Evolutionary conservation across 2,113 vertebrate species (phyloP).

Genomic region (Leptodactylus fuscus): DNA sequence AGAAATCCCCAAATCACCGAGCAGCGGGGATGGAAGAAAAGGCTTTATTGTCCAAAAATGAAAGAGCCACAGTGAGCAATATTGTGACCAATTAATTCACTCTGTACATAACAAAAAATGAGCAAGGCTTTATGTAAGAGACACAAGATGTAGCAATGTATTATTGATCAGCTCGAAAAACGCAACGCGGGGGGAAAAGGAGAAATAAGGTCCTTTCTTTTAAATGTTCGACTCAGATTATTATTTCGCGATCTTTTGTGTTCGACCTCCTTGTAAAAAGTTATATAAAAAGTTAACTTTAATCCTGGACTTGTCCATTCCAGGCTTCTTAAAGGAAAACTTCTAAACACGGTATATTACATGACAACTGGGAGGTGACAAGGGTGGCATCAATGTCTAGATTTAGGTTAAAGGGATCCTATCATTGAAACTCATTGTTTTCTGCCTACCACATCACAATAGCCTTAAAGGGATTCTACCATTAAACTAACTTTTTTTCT

Average conservation of each 20-base stretch:
- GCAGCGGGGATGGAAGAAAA: conserved; percentile 38
- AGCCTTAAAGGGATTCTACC: too few relatives aligned
- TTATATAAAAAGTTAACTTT: neutral
- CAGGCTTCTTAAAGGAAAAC: neutral
- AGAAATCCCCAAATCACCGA: conserved; percentile 55
- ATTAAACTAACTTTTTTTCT: too few relatives aligned
- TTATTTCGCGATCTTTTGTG: neutral
- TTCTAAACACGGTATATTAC: neutral
- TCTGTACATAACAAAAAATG: conserved; percentile 39
- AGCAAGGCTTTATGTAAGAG: neutral
- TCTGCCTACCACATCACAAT: too few relatives aligned
- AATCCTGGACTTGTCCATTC: neutral
- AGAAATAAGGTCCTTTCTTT: neutral
- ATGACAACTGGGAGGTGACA: neutral
- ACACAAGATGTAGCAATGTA: conserved; percentile 6
- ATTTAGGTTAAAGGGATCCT: too few relatives aligned
- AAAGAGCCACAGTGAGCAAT: conserved; percentile 45
- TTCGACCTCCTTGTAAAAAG: neutral
- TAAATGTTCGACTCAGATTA: conserved; percentile 1
- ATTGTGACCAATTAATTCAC: conserved; percentile 55
- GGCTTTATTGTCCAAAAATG: conserved; percentile 55
- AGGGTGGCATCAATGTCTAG: too few relatives aligned
- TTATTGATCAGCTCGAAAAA: conserved; percentile 49
- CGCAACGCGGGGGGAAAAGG: neutral
- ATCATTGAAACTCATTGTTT: too few relatives aligned